Conservation (phyloP, 2,888 invertebrate genomes). For the Epicampocera succincta region DNA sequence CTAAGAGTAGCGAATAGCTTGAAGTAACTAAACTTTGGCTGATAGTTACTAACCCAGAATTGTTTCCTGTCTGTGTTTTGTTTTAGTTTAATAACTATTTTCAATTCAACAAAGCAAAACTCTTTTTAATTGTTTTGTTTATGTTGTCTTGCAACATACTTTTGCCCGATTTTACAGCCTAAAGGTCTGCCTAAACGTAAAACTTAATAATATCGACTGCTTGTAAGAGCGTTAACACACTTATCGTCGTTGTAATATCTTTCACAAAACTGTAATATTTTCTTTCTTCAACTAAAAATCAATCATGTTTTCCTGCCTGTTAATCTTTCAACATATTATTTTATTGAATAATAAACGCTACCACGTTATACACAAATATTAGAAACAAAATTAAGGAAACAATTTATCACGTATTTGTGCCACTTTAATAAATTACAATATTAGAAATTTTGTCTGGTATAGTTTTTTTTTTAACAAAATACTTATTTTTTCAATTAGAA, state of each 20-base stretch:
- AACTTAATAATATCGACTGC: neutral
- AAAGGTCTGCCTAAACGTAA: neutral
- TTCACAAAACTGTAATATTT: neutral
- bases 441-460: neutral
- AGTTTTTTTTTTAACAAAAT: neutral
- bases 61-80: no score
- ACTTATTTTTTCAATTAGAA: constrained; percentile 1
- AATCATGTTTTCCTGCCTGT: constrained; percentile 47
- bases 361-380: neutral
- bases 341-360: constrained; percentile 40
- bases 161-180: neutral
- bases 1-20: no score
- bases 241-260: neutral
- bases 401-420: constrained; percentile 60
- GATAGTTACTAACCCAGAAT: no score
- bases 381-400: constrained; percentile 48
- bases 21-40: no score
- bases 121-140: no score
- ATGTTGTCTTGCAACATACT: no score
- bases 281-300: neutral
- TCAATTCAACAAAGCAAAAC: no score
- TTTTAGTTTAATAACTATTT: no score
- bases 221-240: neutral
- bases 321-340: constrained; percentile 42
- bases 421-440: constrained; percentile 46